These are phyloP conservation scores for Diarsia dahlii DNA, from an alignment of 2,888 invertebrate genomes.

Conservation along the genomic window DNA sequence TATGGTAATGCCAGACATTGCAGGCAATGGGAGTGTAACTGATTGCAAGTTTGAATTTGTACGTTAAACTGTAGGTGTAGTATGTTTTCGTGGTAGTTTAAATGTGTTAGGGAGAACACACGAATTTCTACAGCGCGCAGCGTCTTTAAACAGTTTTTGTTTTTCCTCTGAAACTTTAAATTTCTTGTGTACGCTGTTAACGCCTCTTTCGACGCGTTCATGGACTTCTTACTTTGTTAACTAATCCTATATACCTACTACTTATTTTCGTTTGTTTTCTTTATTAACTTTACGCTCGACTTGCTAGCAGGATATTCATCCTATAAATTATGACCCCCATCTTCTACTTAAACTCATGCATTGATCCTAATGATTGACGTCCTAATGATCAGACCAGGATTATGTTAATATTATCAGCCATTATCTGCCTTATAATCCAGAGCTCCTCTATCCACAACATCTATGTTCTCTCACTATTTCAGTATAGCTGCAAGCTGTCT, in stretches of 20 bases:
- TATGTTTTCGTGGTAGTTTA: constrained; percentile 7
- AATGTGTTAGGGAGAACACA: neutral
- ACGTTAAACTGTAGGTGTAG: constrained; percentile 24
- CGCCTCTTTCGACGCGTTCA: neutral
- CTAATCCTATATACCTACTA: neutral
- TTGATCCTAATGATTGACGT: no score
- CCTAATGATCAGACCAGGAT: neutral
- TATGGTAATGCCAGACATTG: constrained; percentile 64
- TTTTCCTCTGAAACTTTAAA: neutral
- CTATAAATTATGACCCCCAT: neutral
- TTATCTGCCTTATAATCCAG: neutral
- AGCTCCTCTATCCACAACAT: neutral
- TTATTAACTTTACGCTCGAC: neutral
- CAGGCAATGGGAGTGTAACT: constrained; percentile 62
- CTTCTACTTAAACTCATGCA: neutral
- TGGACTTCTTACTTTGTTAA: neutral
- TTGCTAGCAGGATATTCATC: no score
- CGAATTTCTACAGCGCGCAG: neutral
- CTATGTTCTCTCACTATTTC: neutral
- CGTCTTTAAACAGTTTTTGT: neutral
- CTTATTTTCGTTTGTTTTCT: neutral
- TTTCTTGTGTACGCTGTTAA: neutral
- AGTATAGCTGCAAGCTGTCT: neutral
- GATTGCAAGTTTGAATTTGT: constrained; percentile 53
- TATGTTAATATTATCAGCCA: neutral